Evolutionary conservation across 2,113 vertebrate species (phyloP).

Genomic region (Rhabdornis inornatus): DNA sequence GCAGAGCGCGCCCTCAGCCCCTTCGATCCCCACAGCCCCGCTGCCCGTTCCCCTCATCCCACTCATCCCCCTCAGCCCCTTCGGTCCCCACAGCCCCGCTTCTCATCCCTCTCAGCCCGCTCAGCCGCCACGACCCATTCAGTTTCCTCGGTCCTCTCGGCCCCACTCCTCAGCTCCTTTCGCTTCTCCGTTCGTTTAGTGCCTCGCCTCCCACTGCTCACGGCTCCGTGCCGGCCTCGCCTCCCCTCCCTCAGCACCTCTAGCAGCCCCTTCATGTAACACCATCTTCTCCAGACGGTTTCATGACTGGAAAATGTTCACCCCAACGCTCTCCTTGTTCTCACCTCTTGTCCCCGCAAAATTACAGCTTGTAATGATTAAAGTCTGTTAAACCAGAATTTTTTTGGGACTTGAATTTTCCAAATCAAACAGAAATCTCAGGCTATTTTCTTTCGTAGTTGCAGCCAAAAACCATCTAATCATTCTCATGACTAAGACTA

Average conservation of each 20-base stretch:
- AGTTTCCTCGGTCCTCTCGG: no score
- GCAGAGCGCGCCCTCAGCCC: not conserved
- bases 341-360: fast-evolving
- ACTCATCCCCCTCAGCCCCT: no score
- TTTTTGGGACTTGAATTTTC: not conserved
- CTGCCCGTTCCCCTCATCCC: no score
- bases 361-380: fast-evolving
- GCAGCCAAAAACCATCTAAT: not conserved
- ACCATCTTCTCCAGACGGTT: fast-evolving
- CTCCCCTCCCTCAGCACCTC: no score
- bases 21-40: no score
- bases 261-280: not conserved
- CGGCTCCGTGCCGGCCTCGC: no score
- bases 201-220: fast-evolving
- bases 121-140: no score
- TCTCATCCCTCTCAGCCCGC: no score
- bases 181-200: fast-evolving
- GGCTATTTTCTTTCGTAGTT: not conserved
- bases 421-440: not conserved
- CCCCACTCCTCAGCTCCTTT: no score
- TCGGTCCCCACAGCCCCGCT: no score
- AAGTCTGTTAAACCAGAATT: no score
- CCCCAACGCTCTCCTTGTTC: not conserved
- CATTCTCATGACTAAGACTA: not conserved
- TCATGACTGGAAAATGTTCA: no score